phyloP scores from a whole-genome alignment of 2,797 vertebrate species.

The Acipenser transmontanus region DNA sequence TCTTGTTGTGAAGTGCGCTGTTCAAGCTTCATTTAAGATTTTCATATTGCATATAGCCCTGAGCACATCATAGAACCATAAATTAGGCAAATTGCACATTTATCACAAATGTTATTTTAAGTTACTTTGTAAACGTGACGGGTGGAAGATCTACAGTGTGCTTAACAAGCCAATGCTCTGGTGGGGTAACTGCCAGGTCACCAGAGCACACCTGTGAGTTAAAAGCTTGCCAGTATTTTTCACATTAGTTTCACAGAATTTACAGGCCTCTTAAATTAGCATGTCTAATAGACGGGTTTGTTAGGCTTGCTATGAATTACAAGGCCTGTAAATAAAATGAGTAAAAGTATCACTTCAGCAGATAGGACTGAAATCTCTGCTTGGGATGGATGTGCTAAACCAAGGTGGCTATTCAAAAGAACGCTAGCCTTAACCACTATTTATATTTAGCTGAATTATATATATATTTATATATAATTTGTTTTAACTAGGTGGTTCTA shows the following conservation, averaged over 20 bases:
- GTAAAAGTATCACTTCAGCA: conserved; percentile 24
- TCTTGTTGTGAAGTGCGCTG: conserved; percentile 94
- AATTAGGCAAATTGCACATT: conserved; percentile 99
- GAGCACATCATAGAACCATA: conserved; percentile 82
- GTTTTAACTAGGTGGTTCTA: too few relatives aligned
- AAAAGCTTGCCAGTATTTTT: conserved; percentile 39
- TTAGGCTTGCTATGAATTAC: conserved; percentile 34
- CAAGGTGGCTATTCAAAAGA: too few relatives aligned
- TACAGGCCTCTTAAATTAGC: conserved; percentile 40
- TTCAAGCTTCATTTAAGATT: conserved; percentile 98
- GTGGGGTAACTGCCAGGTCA: conserved; percentile 67
- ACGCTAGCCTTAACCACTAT: too few relatives aligned
- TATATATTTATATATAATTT: too few relatives aligned
- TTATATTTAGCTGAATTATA: too few relatives aligned
- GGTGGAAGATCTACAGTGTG: conserved; percentile 62
- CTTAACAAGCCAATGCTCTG: conserved; percentile 53
- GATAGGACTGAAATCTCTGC: background rate
- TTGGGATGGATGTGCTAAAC: too few relatives aligned
- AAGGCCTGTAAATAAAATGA: conserved; percentile 36
- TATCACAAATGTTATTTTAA: conserved; percentile 95
- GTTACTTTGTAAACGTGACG: conserved; percentile 79
- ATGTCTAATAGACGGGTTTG: conserved; percentile 38
- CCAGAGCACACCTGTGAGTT: conserved; percentile 62
- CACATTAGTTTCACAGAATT: conserved; percentile 28
- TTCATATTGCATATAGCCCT: conserved; percentile 87